These are phyloP conservation scores for Marronus borbonicus DNA, from an alignment of 2,888 invertebrate species.

Conservation along the genomic window DNA sequence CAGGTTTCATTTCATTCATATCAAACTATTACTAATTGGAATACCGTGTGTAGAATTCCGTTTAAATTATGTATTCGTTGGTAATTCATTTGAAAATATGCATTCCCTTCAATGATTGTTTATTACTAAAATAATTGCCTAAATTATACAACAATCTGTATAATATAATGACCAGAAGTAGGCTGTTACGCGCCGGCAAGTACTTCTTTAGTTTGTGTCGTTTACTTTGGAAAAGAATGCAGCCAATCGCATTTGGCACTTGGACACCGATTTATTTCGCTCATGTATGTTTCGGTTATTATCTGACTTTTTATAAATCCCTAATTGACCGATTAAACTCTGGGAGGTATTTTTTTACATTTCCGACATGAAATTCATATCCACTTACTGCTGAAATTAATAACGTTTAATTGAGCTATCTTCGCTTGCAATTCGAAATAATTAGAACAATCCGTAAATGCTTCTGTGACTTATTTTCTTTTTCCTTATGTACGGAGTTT, in stretches of 20 bases:
- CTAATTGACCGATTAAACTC: conserved; percentile 64
- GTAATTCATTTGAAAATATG: too few species aligned
- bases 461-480: neutral
- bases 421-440: conserved; percentile 33
- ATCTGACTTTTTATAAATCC: conserved; percentile 32
- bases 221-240: conserved; percentile 36
- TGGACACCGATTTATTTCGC: conserved; percentile 38
- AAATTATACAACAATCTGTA: too few species aligned
- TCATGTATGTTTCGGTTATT: conserved; percentile 10
- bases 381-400: conserved; percentile 47
- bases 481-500: neutral
- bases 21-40: too few species aligned
- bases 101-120: too few species aligned
- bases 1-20: too few species aligned
- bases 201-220: neutral
- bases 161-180: too few species aligned
- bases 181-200: too few species aligned
- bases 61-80: too few species aligned
- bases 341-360: conserved; percentile 63
- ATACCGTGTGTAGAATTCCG: too few species aligned
- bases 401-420: conserved; percentile 50
- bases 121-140: neutral
- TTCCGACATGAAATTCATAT: conserved; percentile 48
- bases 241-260: conserved; percentile 31
- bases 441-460: conserved; percentile 42